Evolutionary conservation across 2,797 vertebrate species (phyloP).

Genomic region (Discoglossus pictus): DNA sequence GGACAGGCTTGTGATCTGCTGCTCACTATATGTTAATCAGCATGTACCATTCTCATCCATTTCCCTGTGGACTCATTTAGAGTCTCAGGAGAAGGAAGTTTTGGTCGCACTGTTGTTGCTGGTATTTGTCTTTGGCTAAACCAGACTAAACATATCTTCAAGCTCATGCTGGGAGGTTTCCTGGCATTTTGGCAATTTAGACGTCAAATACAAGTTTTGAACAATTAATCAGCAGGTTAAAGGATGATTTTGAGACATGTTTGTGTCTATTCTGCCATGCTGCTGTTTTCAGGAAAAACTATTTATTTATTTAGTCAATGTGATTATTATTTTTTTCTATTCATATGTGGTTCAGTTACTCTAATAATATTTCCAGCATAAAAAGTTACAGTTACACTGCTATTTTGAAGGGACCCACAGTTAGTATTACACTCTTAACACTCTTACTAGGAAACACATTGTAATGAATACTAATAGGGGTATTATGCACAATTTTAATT

Average conservation of each 20-base stretch:
- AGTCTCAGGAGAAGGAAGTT: conserved; percentile 19
- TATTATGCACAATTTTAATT: no score
- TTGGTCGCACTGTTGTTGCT: not conserved
- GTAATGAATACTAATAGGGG: no score
- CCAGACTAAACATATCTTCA: conserved; percentile 34
- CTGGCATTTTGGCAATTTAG: conserved; percentile 21
- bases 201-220: conserved; percentile 20
- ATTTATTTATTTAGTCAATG: conserved; percentile 8
- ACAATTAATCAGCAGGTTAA: conserved; percentile 28
- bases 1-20: no score
- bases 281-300: conserved; percentile 8
- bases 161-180: conserved; percentile 36
- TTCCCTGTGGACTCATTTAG: conserved; percentile 12
- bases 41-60: conserved; percentile 11
- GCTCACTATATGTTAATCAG: conserved; percentile 16
- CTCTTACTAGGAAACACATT: no score
- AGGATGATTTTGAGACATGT: not conserved
- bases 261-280: conserved; percentile 19
- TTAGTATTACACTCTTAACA: no score
- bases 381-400: conserved; percentile 2
- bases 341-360: conserved; percentile 4
- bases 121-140: conserved; percentile 31
- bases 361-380: conserved; percentile 10
- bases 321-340: conserved; percentile 16
- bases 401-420: no score